Percentiles rank a stretch among this genome's conserved stretches.
These are phyloP conservation scores for Turritopsis rubra DNA, from an alignment of 30 jellyfish, hydroid and myxozoan genomes.

Conservation along the genomic window DNA sequence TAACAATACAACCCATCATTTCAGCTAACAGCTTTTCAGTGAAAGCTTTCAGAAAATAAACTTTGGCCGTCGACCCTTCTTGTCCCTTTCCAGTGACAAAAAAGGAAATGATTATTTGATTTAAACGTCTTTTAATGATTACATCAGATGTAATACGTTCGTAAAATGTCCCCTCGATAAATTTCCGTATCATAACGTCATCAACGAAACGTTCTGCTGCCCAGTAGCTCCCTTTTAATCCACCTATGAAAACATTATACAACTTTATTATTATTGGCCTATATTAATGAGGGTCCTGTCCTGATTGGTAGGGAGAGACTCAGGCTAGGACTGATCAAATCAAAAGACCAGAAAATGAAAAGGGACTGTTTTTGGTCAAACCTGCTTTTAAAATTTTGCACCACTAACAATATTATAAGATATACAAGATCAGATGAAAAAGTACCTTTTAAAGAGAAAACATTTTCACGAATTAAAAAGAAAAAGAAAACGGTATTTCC, in stretches of 20 bases:
- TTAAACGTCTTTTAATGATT: slow-evolving; percentile 69
- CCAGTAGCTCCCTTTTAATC: slow-evolving; percentile 90
- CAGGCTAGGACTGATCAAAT: too few relatives aligned
- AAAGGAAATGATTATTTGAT: slow-evolving; percentile 56
- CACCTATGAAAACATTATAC: slow-evolving; percentile 47
- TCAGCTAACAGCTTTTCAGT: slow-evolving; percentile 64
- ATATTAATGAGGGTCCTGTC: too few relatives aligned
- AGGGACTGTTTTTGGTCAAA: too few relatives aligned
- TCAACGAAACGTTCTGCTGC: slow-evolving; percentile 83
- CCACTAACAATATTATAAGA: too few relatives aligned
- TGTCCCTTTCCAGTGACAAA: slow-evolving; percentile 71
- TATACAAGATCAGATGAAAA: too few relatives aligned
- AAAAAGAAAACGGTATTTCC: too few relatives aligned
- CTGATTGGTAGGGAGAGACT: too few relatives aligned
- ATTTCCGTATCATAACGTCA: slow-evolving; percentile 75
- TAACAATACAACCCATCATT: slow-evolving; percentile 75
- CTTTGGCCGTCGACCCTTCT: slow-evolving; percentile 46
- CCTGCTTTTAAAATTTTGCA: too few relatives aligned
- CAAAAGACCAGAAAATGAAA: too few relatives aligned
- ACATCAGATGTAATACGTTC: slow-evolving; percentile 68
- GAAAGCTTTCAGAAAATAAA: slow-evolving; percentile 67
- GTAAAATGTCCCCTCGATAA: slow-evolving; percentile 87
- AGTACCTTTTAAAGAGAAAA: too few relatives aligned
- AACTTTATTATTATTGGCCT: too few relatives aligned
- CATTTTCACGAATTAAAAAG: too few relatives aligned